Conservation (phyloP, 2,113 vertebrate genomes). For the Menura novaehollandiae region DNA sequence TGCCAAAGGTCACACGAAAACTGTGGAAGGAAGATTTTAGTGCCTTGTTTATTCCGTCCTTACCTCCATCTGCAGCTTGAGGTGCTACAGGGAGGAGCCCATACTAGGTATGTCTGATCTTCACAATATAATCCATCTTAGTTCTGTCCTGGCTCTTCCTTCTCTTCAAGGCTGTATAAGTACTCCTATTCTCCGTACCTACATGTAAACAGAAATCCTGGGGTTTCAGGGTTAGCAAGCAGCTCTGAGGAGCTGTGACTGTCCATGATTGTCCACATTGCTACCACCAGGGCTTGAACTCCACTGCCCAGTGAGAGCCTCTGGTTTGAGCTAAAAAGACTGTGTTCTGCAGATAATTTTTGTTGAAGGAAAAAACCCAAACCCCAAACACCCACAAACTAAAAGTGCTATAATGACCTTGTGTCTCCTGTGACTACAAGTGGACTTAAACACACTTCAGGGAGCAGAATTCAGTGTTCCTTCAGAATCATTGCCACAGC, state of each 20-base stretch:
- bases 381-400: background rate
- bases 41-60: background rate
- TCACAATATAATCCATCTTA: background rate
- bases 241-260: background rate
- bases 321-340: background rate
- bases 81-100: background rate
- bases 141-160: background rate
- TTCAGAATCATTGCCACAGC: background rate
- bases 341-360: background rate
- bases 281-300: background rate
- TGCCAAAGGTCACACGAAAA: background rate
- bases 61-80: background rate
- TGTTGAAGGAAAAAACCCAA: background rate
- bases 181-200: fast-evolving
- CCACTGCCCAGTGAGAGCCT: background rate
- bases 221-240: background rate
- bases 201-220: background rate
- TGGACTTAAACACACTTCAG: background rate
- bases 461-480: background rate
- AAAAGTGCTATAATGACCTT: background rate
- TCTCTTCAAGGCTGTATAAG: background rate
- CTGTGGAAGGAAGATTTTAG: background rate
- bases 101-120: background rate
- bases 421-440: background rate
- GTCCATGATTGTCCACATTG: background rate